Base-by-base conservation (phyloP, 2,113 vertebrate genomes). In the Rhea pennata region DNA sequence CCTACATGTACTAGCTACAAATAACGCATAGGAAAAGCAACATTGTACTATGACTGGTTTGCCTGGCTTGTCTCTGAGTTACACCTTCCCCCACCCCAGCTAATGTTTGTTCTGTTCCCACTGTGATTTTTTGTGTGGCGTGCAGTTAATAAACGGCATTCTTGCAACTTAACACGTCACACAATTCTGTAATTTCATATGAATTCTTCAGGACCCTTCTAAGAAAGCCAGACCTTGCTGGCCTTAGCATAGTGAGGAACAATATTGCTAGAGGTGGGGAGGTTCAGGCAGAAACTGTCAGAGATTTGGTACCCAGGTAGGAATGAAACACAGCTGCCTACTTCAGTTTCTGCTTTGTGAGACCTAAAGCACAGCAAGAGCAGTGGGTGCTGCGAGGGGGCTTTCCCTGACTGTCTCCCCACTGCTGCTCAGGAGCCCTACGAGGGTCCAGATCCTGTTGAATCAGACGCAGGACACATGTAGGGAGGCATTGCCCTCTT, bases 401-500 rank as follows among this genome's bases (percentile, higher is more conserved):
- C 0, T 88, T 87, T 48, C 39, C 22, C 5, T 20, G 4, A 4
- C 8, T 17, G 7, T 59, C 29, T 6, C 9, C 40, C 56, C 39
- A 21, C 23, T 33, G 4, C 26, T 70, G 3, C 7, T 20, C 8
- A 1, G 0, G 4, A 82, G 24, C 27, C 46, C 46, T 39, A 23
- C 10, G 19, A 31, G 36, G 33, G 17, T 19, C 15, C 0, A 0
- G 33, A 29, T n/a, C 5, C 59, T 33, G 40, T 17, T 84, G 72
- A 26, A 51, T 1, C 56, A 31, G 53, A 19, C 5, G 4, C n/a
- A 31, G 20, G 7, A 1, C 15, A 31, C 5, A 0, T 5, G n/a
- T 24, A 72, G 66, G 44, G 89, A 50, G 46, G 51, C 48, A 51
- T 65, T 82, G 8, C 10, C 31, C 21, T 17, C 56, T 78, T 46